Evolutionary conservation across 2,113 vertebrate genomes (phyloP).

Genomic region (Chascanopsetta lugubris): DNA sequence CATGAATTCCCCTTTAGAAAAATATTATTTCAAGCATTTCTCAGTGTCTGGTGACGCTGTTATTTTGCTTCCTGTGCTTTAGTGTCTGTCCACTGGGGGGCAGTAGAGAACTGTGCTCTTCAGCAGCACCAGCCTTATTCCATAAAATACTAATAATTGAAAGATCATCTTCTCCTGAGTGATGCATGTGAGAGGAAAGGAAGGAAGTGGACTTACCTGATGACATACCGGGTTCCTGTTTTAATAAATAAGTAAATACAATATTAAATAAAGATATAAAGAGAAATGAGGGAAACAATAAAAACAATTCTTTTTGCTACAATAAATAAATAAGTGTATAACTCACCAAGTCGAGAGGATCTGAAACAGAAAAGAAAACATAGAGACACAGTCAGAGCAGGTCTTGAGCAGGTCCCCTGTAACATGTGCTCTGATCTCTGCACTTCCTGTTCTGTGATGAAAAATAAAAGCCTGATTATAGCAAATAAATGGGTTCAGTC

Average conservation of each 20-base stretch:
- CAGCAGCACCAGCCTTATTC: neutral
- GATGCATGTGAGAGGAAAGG: neutral
- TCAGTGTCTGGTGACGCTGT: neutral
- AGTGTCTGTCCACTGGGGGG: slow-evolving; percentile 70
- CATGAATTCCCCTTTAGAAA: too few species aligned
- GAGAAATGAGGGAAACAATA: too few species aligned
- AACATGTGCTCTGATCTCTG: too few species aligned
- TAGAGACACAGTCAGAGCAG: slow-evolving; percentile 1
- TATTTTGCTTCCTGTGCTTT: neutral
- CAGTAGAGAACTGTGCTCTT: slow-evolving; percentile 65
- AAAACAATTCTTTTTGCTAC: too few species aligned
- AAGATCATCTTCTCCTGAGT: neutral
- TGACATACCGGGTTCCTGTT: slow-evolving; percentile 79
- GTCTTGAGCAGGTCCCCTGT: too few species aligned
- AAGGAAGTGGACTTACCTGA: slow-evolving; percentile 70
- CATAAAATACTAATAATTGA: slow-evolving; percentile 18
- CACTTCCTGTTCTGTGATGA: too few species aligned
- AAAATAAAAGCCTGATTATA: too few species aligned
- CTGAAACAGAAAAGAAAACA: slow-evolving; percentile 53
- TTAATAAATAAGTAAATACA: neutral
- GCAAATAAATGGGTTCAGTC: too few species aligned
- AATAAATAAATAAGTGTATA: too few species aligned
- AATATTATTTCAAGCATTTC: neutral
- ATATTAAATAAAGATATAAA: neutral
- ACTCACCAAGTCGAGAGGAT: slow-evolving; percentile 79